Conservation (phyloP, 2,113 vertebrate genomes). For the Carollia perspicillata region DNA sequence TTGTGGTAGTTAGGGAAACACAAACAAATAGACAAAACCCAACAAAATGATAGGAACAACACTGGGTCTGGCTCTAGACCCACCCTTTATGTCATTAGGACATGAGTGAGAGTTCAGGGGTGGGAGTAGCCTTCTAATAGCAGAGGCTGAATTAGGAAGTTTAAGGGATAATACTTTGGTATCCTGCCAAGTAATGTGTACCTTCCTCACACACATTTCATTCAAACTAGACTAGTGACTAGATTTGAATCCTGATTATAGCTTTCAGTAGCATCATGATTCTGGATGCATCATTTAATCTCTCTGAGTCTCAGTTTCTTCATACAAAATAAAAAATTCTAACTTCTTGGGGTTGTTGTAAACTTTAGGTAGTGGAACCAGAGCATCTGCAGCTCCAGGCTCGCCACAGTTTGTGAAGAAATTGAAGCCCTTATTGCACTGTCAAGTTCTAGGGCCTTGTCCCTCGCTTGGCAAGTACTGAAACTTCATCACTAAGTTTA, state of each 20-base stretch:
- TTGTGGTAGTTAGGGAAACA: neutral
- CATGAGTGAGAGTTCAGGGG: neutral
- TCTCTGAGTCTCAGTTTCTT: neutral
- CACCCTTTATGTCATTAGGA: neutral
- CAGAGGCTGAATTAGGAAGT: neutral
- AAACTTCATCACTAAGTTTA: neutral
- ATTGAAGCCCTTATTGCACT: neutral
- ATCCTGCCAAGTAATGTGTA: neutral
- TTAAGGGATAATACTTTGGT: neutral
- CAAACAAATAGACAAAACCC: neutral
- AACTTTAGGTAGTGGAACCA: neutral
- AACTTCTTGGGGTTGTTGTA: neutral
- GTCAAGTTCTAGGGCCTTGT: neutral
- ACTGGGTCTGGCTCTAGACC: neutral
- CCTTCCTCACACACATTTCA: neutral
- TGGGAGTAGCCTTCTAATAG: neutral
- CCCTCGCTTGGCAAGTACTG: neutral
- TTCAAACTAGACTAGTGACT: neutral
- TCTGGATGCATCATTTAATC: neutral
- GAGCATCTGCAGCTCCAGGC: neutral
- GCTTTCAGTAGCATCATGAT: neutral
- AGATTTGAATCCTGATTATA: neutral
- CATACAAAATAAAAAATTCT: neutral
- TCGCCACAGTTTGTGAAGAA: neutral
- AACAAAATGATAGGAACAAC: neutral